These are phyloP conservation scores for Engystomops pustulosus DNA, from an alignment of 2,113 vertebrate genomes.

Conservation along the genomic window DNA sequence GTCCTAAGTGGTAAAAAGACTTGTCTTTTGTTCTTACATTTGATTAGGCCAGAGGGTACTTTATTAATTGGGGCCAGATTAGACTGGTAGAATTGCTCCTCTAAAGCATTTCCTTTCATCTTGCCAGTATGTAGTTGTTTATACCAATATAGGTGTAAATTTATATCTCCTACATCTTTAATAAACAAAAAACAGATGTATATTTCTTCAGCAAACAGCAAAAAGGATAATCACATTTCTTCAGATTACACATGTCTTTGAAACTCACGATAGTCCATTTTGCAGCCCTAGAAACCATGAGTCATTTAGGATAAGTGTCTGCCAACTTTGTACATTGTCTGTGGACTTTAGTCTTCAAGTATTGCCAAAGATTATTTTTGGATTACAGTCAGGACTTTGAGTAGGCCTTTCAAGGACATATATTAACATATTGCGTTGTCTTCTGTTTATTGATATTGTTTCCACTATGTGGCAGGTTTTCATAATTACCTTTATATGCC, in stretches of 20 bases:
- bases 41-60: no score
- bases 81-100: no score
- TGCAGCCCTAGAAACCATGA: neutral
- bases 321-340: neutral
- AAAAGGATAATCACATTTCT: neutral
- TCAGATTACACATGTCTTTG: neutral
- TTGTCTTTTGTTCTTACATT: no score
- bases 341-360: neutral
- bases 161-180: no score
- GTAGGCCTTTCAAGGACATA: neutral
- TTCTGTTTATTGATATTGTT: neutral
- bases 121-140: no score
- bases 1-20: no score
- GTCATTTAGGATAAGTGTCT: neutral
- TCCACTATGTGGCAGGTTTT: neutral
- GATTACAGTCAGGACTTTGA: neutral
- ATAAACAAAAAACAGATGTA: no score
- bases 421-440: neutral
- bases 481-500: neutral
- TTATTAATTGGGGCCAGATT: no score
- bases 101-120: no score
- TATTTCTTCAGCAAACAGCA: neutral
- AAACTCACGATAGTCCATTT: neutral
- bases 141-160: no score
- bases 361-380: neutral